Evolutionary conservation across 2,797 vertebrate genomes (phyloP).

Genomic region (Gila robusta): DNA sequence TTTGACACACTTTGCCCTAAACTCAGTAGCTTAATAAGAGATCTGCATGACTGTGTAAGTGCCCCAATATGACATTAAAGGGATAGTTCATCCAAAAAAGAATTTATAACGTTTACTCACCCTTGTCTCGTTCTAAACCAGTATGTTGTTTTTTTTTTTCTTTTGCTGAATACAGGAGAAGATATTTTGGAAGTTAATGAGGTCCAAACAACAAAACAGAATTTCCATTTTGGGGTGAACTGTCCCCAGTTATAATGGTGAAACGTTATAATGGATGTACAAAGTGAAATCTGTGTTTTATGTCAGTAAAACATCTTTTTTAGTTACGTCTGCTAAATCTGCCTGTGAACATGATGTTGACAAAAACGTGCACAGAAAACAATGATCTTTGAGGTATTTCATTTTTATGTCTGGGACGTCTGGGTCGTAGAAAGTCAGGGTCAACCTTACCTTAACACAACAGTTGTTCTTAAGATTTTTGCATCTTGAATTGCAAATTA

Average conservation of each 20-base stretch:
- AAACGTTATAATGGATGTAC: slow-evolving; percentile 74
- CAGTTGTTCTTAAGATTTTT: slow-evolving; percentile 76
- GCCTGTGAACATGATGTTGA: slow-evolving; percentile 80
- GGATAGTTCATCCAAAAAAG: background rate
- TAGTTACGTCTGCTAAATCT: slow-evolving; percentile 80
- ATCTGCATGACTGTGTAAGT: slow-evolving; percentile 69
- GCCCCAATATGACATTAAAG: slow-evolving; percentile 76
- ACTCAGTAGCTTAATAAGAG: slow-evolving; percentile 80
- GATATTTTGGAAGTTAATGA: background rate
- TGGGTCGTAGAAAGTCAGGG: slow-evolving; percentile 63
- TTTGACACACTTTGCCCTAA: slow-evolving; percentile 86
- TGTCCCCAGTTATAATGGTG: background rate
- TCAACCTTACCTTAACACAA: slow-evolving; percentile 83
- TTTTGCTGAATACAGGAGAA: background rate
- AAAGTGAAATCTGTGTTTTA: slow-evolving; percentile 73
- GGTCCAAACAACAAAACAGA: background rate
- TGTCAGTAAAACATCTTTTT: slow-evolving; percentile 64
- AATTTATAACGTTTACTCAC: background rate
- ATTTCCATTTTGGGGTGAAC: slow-evolving; percentile 58
- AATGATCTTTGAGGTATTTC: background rate
- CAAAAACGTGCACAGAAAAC: slow-evolving; percentile 51
- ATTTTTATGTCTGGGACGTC: slow-evolving; percentile 19
- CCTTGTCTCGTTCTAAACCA: background rate
- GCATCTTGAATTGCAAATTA: slow-evolving; percentile 85
- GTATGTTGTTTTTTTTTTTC: background rate